Evolutionary conservation across 1,140 invertebrate genomes (phyloP).

Genomic region (Cyclargus thomasi): DNA sequence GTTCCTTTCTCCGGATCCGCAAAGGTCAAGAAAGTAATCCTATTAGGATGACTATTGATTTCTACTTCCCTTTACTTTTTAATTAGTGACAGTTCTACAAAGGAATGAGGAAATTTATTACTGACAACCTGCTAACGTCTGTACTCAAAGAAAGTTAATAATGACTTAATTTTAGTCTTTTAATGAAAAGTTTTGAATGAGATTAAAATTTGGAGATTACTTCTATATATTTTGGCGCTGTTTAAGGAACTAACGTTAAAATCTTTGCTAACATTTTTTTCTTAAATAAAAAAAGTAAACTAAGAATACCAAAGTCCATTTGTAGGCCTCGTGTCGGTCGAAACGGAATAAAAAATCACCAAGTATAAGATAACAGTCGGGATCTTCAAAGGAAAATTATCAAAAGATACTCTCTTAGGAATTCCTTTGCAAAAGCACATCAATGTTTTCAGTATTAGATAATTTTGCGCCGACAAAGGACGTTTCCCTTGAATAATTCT

Average conservation of each 20-base stretch:
- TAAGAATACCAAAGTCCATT: too few relatives aligned
- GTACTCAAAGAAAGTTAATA: too few relatives aligned
- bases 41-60: constrained; percentile 13
- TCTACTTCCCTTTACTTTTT: constrained; percentile 9
- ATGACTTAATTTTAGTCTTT: too few relatives aligned
- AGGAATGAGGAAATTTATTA: neutral
- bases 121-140: neutral
- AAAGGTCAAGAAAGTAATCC: constrained; percentile 9
- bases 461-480: neutral
- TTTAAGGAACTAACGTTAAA: too few relatives aligned
- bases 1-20: constrained; percentile 1
- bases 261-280: too few relatives aligned
- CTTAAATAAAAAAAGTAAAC: too few relatives aligned
- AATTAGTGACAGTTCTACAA: constrained; percentile 5
- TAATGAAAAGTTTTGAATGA: too few relatives aligned
- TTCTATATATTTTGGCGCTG: too few relatives aligned
- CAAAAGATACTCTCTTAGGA: neutral
- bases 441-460: neutral
- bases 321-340: too few relatives aligned
- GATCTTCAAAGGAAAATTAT: neutral
- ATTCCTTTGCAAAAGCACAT: neutral
- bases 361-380: neutral
- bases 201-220: too few relatives aligned
- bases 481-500: neutral
- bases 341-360: too few relatives aligned